phyloP scores from a whole-genome alignment of 2,113 vertebrate genomes.

The Emydocephalus ijimae region DNA sequence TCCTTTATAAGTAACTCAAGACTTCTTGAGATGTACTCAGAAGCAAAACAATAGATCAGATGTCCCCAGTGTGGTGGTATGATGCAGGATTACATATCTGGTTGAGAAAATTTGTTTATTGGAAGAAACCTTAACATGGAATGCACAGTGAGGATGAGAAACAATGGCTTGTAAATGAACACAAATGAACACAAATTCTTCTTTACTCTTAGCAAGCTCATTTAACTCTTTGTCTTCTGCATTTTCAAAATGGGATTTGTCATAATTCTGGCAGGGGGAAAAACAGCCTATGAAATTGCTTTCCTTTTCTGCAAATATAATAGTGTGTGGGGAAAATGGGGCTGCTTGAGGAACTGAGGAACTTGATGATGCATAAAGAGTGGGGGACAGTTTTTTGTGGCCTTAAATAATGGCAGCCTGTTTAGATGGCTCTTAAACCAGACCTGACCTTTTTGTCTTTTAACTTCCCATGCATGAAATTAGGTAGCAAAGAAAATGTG shows the following conservation, averaged over 20 bases:
- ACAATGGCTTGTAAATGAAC: neutral
- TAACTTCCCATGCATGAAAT: slow-evolving; percentile 47
- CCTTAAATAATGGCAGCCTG: slow-evolving; percentile 24
- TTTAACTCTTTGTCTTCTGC: neutral
- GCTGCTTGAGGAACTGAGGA: slow-evolving; percentile 12
- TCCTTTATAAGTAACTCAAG: neutral
- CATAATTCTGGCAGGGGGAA: neutral
- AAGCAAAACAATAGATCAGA: neutral
- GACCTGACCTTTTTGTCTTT: slow-evolving; percentile 57
- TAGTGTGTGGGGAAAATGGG: neutral
- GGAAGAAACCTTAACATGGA: neutral
- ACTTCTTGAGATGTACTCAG: neutral
- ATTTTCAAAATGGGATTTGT: neutral
- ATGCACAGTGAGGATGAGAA: neutral
- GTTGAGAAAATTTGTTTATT: neutral
- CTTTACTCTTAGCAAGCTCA: neutral
- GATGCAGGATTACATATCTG: neutral
- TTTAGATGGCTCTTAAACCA: slow-evolving; percentile 10
- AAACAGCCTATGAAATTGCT: neutral
- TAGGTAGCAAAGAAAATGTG: slow-evolving; percentile 60
- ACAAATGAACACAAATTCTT: neutral
- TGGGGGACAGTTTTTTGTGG: slow-evolving; percentile 27
- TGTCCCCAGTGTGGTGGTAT: neutral
- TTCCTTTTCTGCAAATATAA: neutral
- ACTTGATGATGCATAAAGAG: slow-evolving; percentile 10